Percentiles rank a stretch among this genome's conserved stretches.
Evolutionary conservation across 2,797 vertebrate genomes (phyloP).

Genomic region (Novumbra hubbsi): DNA sequence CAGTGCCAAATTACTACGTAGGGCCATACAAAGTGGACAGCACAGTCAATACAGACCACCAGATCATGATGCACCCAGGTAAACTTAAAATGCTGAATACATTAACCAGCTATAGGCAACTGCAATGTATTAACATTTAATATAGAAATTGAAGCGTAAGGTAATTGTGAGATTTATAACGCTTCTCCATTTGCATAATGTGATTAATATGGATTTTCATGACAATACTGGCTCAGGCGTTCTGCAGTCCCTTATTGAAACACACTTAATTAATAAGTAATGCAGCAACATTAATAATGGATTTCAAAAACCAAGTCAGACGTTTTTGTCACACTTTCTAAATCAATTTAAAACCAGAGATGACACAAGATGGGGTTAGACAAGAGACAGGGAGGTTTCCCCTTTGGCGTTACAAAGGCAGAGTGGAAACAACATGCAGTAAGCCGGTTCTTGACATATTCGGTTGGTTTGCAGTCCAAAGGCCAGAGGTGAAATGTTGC

Average conservation of each 20-base stretch:
- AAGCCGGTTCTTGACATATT: neutral
- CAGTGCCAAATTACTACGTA: neutral
- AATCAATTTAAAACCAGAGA: constrained; percentile 20
- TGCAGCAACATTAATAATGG: constrained; percentile 42
- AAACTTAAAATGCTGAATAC: neutral
- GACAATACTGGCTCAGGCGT: constrained; percentile 34
- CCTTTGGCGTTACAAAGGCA: neutral
- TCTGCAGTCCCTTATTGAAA: constrained; percentile 32
- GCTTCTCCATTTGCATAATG: constrained; percentile 38
- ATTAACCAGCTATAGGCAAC: constrained; percentile 18
- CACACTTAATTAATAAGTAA: constrained; percentile 49
- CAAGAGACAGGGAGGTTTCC: constrained; percentile 7
- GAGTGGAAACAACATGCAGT: constrained; percentile 12
- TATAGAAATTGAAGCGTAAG: neutral
- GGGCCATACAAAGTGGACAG: neutral
- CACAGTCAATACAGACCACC: neutral
- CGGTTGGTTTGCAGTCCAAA: too few species aligned
- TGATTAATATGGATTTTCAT: constrained; percentile 50
- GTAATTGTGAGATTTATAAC: constrained; percentile 24
- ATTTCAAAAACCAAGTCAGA: constrained; percentile 40
- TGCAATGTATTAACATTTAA: constrained; percentile 8
- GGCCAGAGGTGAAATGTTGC: neutral
- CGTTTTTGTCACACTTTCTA: constrained; percentile 37
- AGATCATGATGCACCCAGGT: neutral
- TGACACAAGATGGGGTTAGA: constrained; percentile 6